Evolutionary conservation across 2,113 vertebrate genomes (phyloP).

Genomic region (Hydrochoerus hydrochaeris): DNA sequence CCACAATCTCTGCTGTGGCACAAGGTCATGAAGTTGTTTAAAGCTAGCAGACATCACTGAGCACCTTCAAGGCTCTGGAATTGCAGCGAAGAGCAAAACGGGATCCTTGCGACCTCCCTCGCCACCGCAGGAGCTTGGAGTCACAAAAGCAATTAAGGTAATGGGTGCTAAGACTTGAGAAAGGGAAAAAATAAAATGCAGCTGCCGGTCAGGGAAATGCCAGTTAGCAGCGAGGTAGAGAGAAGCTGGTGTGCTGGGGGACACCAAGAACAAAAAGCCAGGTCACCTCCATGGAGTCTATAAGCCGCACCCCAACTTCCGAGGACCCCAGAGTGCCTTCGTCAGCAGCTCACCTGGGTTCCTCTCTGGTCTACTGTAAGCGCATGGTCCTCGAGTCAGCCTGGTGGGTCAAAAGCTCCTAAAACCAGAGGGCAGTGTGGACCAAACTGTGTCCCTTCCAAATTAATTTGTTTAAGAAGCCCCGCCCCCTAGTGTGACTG

Average conservation of each 20-base stretch:
- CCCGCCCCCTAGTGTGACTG: neutral
- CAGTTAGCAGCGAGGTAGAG: neutral
- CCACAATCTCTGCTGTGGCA: rapidly evolving
- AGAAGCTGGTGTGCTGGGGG: neutral
- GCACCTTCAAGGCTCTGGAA: neutral
- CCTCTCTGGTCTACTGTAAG: neutral
- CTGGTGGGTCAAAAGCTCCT: neutral
- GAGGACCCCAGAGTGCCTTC: neutral
- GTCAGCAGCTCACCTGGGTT: neutral
- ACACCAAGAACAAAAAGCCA: neutral
- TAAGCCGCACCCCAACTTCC: neutral
- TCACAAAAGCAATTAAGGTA: neutral
- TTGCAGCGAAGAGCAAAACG: no score
- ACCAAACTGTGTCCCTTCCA: neutral
- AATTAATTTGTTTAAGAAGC: neutral
- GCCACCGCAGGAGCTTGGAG: neutral
- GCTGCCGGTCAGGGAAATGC: neutral
- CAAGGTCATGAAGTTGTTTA: rapidly evolving
- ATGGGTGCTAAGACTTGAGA: neutral
- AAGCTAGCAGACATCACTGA: neutral
- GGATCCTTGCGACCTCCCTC: no score
- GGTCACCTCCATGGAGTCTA: neutral
- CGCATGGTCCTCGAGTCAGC: neutral
- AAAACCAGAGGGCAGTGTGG: neutral
- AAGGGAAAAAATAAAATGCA: no score